Percentiles rank a stretch among this genome's conserved stretches.
phyloP scores from a whole-genome alignment of 2,888 invertebrate genomes.

The Tortrix viridana region DNA sequence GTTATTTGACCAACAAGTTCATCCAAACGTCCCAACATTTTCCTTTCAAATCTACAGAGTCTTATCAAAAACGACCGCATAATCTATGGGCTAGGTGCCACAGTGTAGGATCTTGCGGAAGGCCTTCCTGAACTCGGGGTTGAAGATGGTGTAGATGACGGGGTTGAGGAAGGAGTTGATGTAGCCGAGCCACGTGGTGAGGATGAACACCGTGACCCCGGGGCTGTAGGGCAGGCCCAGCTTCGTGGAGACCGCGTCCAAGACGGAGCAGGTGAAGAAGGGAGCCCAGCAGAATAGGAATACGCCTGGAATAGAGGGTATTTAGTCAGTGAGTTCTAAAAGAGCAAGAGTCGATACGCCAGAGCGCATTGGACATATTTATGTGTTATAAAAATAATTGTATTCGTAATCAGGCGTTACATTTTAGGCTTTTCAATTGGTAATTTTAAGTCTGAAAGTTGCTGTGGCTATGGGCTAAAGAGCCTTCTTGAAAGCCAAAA shows the following conservation, averaged over 20 bases:
- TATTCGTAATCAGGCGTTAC: no score
- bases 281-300: conserved; percentile 99
- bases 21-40: no score
- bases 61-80: conserved; percentile 63
- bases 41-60: conserved; percentile 8
- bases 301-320: conserved; percentile 87
- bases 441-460: no score
- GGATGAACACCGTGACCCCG: conserved; percentile 94
- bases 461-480: no score
- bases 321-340: background rate
- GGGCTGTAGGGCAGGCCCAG: conserved; percentile 91
- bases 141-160: conserved; percentile 97
- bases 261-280: conserved; percentile 98
- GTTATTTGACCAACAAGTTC: no score
- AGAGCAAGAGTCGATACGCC: no score
- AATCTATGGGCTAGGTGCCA: conserved; percentile 81
- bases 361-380: no score
- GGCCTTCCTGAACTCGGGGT: conserved; percentile 98
- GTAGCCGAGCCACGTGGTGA: conserved; percentile 99
- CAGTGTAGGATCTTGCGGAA: conserved; percentile 95
- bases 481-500: no score
- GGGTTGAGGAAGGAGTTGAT: conserved; percentile 98
- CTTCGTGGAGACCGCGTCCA: conserved; percentile 98
- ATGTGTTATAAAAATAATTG: no score
- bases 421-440: no score